Conservation (phyloP, 2,888 invertebrate species). For the Auanema freiburgensis region DNA sequence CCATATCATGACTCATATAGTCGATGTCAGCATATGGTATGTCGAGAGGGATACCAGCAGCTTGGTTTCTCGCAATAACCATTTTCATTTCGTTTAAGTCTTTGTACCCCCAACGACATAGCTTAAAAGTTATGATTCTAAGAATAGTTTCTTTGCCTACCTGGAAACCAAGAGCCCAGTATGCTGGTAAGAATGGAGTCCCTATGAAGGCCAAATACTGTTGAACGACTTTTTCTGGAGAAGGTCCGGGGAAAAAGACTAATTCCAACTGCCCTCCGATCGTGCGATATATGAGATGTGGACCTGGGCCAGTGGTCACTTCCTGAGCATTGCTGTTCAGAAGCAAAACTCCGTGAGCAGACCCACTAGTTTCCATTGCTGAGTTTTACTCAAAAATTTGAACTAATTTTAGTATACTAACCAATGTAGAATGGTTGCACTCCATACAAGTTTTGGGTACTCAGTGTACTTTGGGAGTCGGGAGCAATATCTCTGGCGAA, state of each 20-base stretch:
- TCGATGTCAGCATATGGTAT: constrained; percentile 58
- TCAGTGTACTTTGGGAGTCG: constrained; percentile 29
- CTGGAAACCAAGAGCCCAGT: constrained; percentile 63
- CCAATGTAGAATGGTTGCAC: constrained; percentile 60
- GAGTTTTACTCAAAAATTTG: neutral
- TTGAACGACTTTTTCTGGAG: constrained; percentile 63
- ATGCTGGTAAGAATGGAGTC: constrained; percentile 61
- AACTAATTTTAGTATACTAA: neutral
- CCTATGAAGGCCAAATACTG: constrained; percentile 62
- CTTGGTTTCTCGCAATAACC: constrained; percentile 44
- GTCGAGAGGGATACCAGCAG: constrained; percentile 55
- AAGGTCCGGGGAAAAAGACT: constrained; percentile 65
- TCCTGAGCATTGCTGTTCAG: constrained; percentile 59
- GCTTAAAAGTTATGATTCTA: constrained; percentile 16
- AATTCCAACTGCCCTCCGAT: constrained; percentile 65
- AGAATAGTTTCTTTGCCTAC: constrained; percentile 8
- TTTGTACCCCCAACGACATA: constrained; percentile 55
- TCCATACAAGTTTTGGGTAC: constrained; percentile 54
- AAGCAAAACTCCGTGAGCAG: constrained; percentile 58
- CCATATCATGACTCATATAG: constrained; percentile 41
- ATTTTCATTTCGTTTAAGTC: constrained; percentile 46
- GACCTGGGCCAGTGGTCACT: constrained; percentile 54
- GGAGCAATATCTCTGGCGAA: constrained; percentile 54
- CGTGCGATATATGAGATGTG: constrained; percentile 74
- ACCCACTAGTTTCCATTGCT: constrained; percentile 51